Evolutionary conservation across 2,797 vertebrate species (phyloP).

Genomic region (Sebastes minor): DNA sequence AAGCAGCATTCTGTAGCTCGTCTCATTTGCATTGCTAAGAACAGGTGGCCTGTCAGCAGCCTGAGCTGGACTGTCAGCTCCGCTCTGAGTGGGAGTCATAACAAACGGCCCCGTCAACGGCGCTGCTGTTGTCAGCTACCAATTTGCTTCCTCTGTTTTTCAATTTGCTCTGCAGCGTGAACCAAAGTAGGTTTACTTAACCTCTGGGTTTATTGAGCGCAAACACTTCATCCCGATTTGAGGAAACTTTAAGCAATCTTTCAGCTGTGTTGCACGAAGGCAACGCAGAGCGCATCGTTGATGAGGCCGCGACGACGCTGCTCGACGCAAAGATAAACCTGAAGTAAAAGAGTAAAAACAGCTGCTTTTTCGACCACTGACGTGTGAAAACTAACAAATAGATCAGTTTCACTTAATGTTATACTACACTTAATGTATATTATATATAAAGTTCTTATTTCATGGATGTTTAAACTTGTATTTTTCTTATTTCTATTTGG

Average conservation of each 20-base stretch:
- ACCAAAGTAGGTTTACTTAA: constrained; percentile 48
- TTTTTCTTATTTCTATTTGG: neutral
- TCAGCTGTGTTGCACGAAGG: neutral
- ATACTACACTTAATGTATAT: neutral
- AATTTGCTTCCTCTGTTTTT: constrained; percentile 66
- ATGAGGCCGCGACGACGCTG: neutral
- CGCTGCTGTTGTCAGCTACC: constrained; percentile 48
- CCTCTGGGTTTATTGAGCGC: constrained; percentile 32
- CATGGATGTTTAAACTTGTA: neutral
- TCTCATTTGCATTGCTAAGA: constrained; percentile 53
- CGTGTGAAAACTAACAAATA: neutral
- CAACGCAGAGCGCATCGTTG: neutral
- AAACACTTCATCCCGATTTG: constrained; percentile 27
- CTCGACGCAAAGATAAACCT: neutral
- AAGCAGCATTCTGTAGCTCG: neutral
- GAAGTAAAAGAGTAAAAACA: neutral
- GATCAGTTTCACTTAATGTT: neutral
- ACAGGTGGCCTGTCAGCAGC: constrained; percentile 52
- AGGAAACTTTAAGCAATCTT: constrained; percentile 16
- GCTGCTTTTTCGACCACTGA: neutral
- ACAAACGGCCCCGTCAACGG: constrained; percentile 46
- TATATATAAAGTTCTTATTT: neutral
- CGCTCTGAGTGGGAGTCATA: constrained; percentile 44
- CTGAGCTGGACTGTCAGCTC: constrained; percentile 46
- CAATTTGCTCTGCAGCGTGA: constrained; percentile 50